phyloP scores from a whole-genome alignment of 2,797 vertebrate species.

The Semotilus atromaculatus region DNA sequence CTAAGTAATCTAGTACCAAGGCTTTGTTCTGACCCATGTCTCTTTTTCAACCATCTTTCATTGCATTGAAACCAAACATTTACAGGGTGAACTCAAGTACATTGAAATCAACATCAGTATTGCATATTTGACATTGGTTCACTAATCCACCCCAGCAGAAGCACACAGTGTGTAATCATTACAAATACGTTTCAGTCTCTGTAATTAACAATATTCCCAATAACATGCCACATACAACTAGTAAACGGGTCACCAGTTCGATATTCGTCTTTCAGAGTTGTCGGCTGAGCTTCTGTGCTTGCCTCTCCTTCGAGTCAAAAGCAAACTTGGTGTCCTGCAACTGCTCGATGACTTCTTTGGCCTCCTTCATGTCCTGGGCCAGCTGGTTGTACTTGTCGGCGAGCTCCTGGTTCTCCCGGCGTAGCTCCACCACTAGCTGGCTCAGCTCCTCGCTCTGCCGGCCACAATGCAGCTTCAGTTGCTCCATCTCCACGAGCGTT shows the following conservation, averaged over 20 bases:
- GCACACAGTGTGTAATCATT: constrained; percentile 9
- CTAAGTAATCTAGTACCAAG: not conserved
- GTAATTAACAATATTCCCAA: not conserved
- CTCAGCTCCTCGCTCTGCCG: constrained; percentile 86
- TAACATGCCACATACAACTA: no score
- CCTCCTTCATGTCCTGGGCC: constrained; percentile 79
- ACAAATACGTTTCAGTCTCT: not conserved
- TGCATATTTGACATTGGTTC: constrained; percentile 59
- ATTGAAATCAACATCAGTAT: constrained; percentile 67
- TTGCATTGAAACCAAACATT: constrained; percentile 62
- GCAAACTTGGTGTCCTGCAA: constrained; percentile 84
- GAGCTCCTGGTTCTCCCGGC: constrained; percentile 84
- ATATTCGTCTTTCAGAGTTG: constrained; percentile 77
- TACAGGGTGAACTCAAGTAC: constrained; percentile 64
- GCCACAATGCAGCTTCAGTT: constrained; percentile 85
- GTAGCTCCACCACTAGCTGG: constrained; percentile 82
- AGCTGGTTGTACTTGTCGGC: constrained; percentile 84
- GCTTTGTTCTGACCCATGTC: not conserved
- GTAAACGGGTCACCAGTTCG: not conserved
- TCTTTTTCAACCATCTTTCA: constrained; percentile 41
- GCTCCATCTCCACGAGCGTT: constrained; percentile 87
- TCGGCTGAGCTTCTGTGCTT: constrained; percentile 88
- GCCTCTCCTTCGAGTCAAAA: constrained; percentile 85
- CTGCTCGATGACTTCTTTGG: constrained; percentile 82
- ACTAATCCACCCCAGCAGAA: constrained; percentile 50